Percentiles rank a stretch among this genome's conserved stretches.
Evolutionary conservation across 1,140 invertebrate species (phyloP).

Genomic region (Calephelis virginiensis): DNA sequence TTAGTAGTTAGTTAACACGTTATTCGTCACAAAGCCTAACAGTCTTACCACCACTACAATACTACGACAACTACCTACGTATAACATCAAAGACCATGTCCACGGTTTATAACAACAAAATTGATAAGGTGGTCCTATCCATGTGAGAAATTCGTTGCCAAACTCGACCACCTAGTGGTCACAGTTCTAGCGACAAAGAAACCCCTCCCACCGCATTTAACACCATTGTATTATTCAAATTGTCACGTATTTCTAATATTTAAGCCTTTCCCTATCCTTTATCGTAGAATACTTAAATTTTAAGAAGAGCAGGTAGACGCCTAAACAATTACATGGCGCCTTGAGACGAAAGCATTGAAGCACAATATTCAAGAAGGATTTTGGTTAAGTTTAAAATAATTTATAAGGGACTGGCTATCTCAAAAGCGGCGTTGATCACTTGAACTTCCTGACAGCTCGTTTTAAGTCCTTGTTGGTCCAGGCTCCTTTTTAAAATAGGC

Average conservation of each 20-base stretch:
- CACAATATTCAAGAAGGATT: not conserved
- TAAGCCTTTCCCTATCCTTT: not conserved
- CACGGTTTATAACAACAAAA: no score
- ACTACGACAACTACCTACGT: no score
- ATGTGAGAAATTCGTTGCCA: no score
- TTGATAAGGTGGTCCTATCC: no score
- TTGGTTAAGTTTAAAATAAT: not conserved
- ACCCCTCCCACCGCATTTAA: not conserved
- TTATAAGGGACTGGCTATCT: not conserved
- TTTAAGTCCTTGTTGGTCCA: no score
- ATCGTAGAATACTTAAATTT: not conserved
- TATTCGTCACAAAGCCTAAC: no score
- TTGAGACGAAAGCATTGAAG: not conserved
- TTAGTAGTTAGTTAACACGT: no score
- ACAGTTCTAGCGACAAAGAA: no score
- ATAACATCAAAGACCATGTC: no score
- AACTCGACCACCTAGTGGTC: no score
- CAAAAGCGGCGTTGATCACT: not conserved
- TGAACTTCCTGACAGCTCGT: not conserved
- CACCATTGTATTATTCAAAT: constrained; percentile 14
- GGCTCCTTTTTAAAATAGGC: no score
- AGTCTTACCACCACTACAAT: no score
- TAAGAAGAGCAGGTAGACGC: constrained; percentile 3
- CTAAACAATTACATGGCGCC: constrained; percentile 11
- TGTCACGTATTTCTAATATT: constrained; percentile 22